Base-by-base conservation (phyloP, 2,797 vertebrate genomes). In the Hemibagrus guttatus region DNA sequence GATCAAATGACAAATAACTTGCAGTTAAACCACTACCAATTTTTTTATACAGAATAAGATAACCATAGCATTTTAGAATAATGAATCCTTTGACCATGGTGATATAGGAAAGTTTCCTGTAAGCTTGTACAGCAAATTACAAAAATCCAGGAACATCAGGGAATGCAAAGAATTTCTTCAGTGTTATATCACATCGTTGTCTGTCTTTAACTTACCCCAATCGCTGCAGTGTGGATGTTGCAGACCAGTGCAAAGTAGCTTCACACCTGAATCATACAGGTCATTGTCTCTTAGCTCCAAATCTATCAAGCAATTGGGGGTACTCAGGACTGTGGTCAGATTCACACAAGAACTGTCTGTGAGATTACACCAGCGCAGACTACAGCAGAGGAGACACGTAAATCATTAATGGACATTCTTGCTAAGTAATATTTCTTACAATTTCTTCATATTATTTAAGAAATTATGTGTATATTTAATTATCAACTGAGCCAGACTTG, bases 281-380 rank as follows among this genome's bases (percentile, higher is more conserved):
- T 87, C 87, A 19, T 84, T 87, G 68, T 87, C 76, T 75, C 87
- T 85, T 19, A 87, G 58, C 16, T 87, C 83, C 28, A 87, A 58
- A 66, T 87, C 87, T 31, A 2, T 66, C 49, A 87, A 81, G 59
- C 23, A 19, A 42, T 66, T 81, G 9, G 56, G 61, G 23, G 86
- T 81, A 64, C 86, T 81, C 82, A 87, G 66, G 6, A 87, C 83
- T n/a, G 31, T 81, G 6, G 86, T 75, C 39, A 87, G 58, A 16
- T 84, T 39, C 23, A 42, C 28, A 46, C 86, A 87, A 31, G 54
- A 84, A 19, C 28, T 31, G 5, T 72, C 42, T 64, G 86, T 87
- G 9, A 87, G 64, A 74, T 87, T 84, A 81, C 86, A 87, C 86
- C 83, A 84, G 17, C 82, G 78, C 31, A 87, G 42, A 81, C 86